Evolutionary conservation across 2,888 invertebrate species (phyloP).

Genomic region (Cataglyphis livida): DNA sequence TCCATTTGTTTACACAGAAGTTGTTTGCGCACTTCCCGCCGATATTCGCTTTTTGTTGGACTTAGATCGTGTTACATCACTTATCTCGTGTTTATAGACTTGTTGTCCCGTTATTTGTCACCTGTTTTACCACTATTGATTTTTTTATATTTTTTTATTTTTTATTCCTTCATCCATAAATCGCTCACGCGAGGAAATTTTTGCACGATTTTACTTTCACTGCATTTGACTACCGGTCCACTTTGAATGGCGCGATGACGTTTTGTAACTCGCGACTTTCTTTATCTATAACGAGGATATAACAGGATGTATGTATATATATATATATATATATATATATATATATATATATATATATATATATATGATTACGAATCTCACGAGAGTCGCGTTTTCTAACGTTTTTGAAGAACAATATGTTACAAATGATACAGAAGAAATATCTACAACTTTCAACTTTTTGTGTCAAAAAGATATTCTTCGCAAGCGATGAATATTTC

Average conservation of each 20-base stretch:
- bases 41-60: not conserved
- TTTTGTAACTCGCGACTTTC: not conserved
- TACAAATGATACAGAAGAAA: not conserved
- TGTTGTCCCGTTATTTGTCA: constrained; percentile 11
- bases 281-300: not conserved
- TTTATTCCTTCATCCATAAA: not conserved
- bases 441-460: not conserved
- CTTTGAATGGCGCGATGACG: not conserved
- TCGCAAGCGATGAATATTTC: not conserved
- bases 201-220: constrained; percentile 14
- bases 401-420: not conserved
- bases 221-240: not conserved
- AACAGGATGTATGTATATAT: not conserved
- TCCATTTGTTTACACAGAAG: not conserved
- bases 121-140: constrained; percentile 1
- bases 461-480: not conserved
- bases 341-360: not conserved
- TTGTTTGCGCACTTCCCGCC: not conserved
- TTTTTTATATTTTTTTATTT: not conserved
- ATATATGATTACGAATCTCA: not conserved
- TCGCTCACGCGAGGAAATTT: constrained; percentile 12
- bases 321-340: not conserved
- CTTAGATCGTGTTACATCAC: not conserved
- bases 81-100: constrained; percentile 22
- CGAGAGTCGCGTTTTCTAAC: not conserved